Conservation (phyloP, 2,888 invertebrate species). For the Phrixothrix hirtus region DNA sequence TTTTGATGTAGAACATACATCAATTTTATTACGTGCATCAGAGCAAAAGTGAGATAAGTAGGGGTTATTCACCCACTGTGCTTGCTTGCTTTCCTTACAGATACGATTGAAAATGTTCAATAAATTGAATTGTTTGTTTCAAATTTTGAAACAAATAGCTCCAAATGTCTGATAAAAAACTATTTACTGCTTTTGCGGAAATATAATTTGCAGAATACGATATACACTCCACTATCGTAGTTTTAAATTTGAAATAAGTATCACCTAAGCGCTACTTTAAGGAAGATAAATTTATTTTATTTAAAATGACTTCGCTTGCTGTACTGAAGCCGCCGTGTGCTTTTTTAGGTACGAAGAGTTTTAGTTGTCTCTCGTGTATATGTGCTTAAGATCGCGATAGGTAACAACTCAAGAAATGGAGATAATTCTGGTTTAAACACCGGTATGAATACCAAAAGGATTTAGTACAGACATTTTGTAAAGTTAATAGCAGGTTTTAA, state of each 20-base stretch:
- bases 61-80: constrained; percentile 21
- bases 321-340: too few relatives aligned
- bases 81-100: constrained; percentile 21
- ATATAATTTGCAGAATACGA: constrained; percentile 16
- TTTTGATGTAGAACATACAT: constrained; percentile 21
- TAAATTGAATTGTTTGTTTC: constrained; percentile 31
- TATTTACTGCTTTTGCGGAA: constrained; percentile 27
- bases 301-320: too few relatives aligned
- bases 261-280: constrained; percentile 12
- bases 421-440: too few relatives aligned
- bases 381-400: too few relatives aligned
- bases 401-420: too few relatives aligned
- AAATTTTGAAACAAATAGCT: constrained; percentile 24
- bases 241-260: constrained; percentile 25
- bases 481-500: too few relatives aligned
- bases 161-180: constrained; percentile 24
- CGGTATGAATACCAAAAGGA: too few relatives aligned
- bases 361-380: too few relatives aligned
- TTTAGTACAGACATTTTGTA: too few relatives aligned
- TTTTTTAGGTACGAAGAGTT: too few relatives aligned
- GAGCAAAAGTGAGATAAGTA: constrained; percentile 34
- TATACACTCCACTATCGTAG: constrained; percentile 12
- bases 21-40: constrained; percentile 33
- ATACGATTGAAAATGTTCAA: constrained; percentile 23
- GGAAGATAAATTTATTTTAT: constrained; percentile 8